phyloP scores from a whole-genome alignment of 2,113 vertebrate species.

The Aramus guarauna region DNA sequence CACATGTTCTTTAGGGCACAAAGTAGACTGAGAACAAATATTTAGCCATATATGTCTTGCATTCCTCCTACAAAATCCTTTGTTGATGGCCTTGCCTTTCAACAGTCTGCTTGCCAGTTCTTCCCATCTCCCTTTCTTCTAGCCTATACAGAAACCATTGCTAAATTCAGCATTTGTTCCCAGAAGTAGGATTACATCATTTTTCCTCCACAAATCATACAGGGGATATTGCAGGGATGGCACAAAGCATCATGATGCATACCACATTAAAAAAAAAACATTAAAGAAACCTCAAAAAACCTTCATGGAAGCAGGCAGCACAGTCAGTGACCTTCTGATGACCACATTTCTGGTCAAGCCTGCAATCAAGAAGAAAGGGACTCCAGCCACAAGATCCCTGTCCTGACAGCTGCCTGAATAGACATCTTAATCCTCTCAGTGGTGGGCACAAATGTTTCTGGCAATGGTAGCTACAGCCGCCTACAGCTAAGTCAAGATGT shows the following conservation, averaged over 20 bases:
- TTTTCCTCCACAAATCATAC: background rate
- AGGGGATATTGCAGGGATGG: background rate
- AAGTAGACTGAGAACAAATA: constrained; percentile 27
- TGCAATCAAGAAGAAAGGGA: background rate
- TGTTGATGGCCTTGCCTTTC: background rate
- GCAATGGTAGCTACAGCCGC: background rate
- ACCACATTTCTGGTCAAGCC: background rate
- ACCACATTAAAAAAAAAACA: background rate
- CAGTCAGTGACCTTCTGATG: background rate
- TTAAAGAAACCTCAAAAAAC: background rate
- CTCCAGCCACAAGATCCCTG: background rate
- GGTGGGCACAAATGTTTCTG: background rate
- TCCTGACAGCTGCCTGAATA: background rate
- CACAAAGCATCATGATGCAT: background rate
- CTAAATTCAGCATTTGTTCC: background rate
- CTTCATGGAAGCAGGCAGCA: background rate
- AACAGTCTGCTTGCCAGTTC: background rate
- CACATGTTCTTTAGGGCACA: constrained; percentile 26
- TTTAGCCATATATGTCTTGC: background rate
- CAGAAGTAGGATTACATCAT: background rate
- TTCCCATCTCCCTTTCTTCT: background rate
- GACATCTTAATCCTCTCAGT: background rate
- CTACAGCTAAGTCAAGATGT: background rate
- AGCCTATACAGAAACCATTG: background rate
- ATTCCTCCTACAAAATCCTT: background rate